These are phyloP conservation scores for Zygogramma bicolorata DNA, from an alignment of 2,888 invertebrate species.

Conservation along the genomic window DNA sequence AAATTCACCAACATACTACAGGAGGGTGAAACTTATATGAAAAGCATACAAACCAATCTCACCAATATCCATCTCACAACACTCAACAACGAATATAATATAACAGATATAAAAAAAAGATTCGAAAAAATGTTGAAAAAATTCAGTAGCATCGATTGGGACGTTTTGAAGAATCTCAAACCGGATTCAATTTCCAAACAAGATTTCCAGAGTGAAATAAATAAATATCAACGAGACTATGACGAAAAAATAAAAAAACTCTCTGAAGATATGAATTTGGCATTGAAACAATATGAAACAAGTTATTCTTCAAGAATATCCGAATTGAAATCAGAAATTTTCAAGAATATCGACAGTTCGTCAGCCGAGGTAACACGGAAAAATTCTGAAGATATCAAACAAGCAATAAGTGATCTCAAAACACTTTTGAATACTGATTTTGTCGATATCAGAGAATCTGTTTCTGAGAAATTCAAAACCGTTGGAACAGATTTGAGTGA, in stretches of 20 bases:
- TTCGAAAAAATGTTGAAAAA: not conserved
- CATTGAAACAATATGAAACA: not conserved
- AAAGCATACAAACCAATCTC: not conserved
- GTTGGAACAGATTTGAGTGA: not conserved
- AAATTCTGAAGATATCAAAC: not conserved
- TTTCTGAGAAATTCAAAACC: not conserved
- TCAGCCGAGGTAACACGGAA: not conserved
- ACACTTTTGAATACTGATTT: not conserved
- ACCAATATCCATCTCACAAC: not conserved
- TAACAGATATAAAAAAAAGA: not conserved
- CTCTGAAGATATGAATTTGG: not conserved
- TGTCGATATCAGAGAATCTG: not conserved
- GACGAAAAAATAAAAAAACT: not conserved
- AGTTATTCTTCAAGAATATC: not conserved
- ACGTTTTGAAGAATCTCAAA: not conserved
- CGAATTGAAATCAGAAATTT: not conserved
- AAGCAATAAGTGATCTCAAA: not conserved
- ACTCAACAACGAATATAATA: not conserved
- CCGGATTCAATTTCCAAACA: not conserved
- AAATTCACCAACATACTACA: not conserved
- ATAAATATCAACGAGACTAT: not conserved
- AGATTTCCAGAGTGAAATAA: not conserved
- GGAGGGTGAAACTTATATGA: not conserved
- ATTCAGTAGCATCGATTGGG: not conserved
- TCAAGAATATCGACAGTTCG: not conserved